Percentiles rank a stretch among this genome's conserved stretches.
phyloP scores from a whole-genome alignment of 2,113 vertebrate species.

The Uropsilus gracilis region DNA sequence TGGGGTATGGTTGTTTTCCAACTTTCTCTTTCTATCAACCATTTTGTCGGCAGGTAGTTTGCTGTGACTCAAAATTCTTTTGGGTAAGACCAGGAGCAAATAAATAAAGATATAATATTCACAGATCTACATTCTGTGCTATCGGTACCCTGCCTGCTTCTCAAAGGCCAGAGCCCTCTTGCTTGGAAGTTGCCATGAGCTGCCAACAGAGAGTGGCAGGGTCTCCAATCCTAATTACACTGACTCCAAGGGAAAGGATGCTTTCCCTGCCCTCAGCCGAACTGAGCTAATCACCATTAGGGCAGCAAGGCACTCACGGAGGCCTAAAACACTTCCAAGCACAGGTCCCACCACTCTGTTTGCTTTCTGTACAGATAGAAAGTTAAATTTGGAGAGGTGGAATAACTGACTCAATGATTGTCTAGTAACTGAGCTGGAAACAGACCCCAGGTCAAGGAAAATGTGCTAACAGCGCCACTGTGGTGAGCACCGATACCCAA shows the following conservation, averaged over 20 bases:
- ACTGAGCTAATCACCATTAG: not conserved
- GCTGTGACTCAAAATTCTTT: not conserved
- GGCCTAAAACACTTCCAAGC: not conserved
- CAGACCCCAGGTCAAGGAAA: not conserved
- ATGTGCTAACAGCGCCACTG: not conserved
- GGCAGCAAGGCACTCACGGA: no score
- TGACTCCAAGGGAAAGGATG: not conserved
- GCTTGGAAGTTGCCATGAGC: not conserved
- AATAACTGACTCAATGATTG: not conserved
- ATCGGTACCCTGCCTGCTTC: not conserved
- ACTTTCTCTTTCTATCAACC: not conserved
- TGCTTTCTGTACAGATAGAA: not conserved
- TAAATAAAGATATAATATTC: not conserved
- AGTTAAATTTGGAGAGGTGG: not conserved
- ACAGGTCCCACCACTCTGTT: not conserved
- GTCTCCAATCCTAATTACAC: not conserved
- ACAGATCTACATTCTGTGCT: not conserved
- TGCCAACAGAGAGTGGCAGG: not conserved
- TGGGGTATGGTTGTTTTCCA: not conserved
- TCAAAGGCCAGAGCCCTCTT: not conserved
- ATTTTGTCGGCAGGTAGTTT: not conserved
- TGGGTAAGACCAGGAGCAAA: not conserved
- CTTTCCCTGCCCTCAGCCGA: no score
- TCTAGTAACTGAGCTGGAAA: not conserved
- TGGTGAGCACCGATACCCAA: no score